Conservation (phyloP, 2,888 invertebrate species). For the Monopis laevigella region DNA sequence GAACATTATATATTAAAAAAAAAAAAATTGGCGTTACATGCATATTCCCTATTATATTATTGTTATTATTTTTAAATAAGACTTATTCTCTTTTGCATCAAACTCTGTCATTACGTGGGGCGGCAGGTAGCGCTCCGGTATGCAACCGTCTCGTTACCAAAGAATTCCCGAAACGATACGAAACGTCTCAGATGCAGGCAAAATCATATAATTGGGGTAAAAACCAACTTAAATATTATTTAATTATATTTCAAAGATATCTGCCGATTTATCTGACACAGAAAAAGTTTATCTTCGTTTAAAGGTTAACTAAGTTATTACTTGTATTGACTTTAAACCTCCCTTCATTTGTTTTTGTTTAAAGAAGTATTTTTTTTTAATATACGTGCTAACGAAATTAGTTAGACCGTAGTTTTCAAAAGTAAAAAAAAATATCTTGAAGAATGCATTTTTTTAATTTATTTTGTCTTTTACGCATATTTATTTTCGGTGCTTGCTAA, state of each 20-base stretch:
- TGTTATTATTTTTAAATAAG: neutral
- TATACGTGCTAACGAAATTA: no score
- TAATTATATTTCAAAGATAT: conserved; percentile 41
- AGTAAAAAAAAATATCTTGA: no score
- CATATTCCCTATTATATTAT: no score
- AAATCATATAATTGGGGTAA: conserved; percentile 57
- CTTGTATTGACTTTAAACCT: neutral
- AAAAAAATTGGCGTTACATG: no score
- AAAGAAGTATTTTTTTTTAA: neutral
- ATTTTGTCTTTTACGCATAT: no score
- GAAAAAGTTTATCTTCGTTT: conserved; percentile 37
- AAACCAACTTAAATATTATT: conserved; percentile 50
- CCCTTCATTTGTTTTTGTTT: neutral
- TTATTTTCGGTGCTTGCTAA: no score
- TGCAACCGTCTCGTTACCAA: conserved; percentile 34
- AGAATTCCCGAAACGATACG: conserved; percentile 41
- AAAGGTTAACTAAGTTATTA: conserved; percentile 24
- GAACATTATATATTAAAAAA: no score
- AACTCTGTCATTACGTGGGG: neutral
- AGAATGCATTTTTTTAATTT: no score
- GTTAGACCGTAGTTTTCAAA: no score
- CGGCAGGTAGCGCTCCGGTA: conserved; percentile 21
- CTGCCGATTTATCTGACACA: conserved; percentile 29
- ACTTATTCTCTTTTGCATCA: conserved; percentile 5
- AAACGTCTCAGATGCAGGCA: conserved; percentile 23